Evolutionary conservation across 2,888 invertebrate genomes (phyloP), one percentile per base, ranked within the genome.

Genomic region (Diarsia rubi): DNA sequence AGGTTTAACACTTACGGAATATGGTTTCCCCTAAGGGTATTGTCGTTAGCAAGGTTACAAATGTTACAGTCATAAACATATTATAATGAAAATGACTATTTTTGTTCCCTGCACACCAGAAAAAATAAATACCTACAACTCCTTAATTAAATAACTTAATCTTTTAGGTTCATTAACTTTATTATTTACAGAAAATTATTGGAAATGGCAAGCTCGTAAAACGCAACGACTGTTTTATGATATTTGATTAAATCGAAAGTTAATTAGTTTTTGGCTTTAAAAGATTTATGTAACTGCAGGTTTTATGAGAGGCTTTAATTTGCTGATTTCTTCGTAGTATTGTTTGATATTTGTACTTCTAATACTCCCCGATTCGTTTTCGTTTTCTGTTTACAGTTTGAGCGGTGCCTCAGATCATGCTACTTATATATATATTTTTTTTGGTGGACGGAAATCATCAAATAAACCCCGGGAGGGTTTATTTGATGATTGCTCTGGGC

Each of bases 41-140:
- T 73, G 75, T 87, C 86, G 89, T 86, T 82, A 93, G 67, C 84
- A 93, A 87, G 82, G 87, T 87, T 82, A 94, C 82, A 86, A 93
- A 90, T 90, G 89, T 90, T 86, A 91, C 87, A 84, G 85, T 79
- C 82, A 89, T 88, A 79, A 89, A 90, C 94, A 94, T 95, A 85
- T 87, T 93, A 82, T 88, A 86, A 85, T 67, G 19, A 79, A 81
- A 82, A 73, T 85, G 68, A 83, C 83, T 81, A 88, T 81, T 79
- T 85, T 81, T 83, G 64, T 80, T 78, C 71, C 69, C 82, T 85
- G 65, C 73, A 86, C 85, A 81, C 73, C 80, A 83, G n/a, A 79
- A 82, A 78, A 78, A 86, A 76, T 76, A 69, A 62, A 62, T 11
- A n/a, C n/a, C n/a, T n/a, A 54, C 4, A 84, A 90, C 90, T 91